Evolutionary conservation across 23 tunicate genomes (phyloP).

Genomic region (Halocynthia aurantium): DNA sequence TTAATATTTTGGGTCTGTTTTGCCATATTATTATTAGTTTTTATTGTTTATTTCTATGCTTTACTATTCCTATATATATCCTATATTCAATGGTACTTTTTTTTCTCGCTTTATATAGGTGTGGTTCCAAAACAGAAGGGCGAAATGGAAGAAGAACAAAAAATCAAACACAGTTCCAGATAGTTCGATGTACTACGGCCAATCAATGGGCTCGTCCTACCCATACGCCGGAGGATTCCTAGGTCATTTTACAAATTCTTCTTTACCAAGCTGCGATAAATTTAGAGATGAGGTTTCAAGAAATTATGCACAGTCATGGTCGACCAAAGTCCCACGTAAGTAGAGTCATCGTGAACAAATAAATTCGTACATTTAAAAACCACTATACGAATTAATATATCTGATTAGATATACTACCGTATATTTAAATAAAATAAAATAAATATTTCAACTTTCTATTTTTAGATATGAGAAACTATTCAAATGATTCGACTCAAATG

Average conservation of each 20-base stretch:
- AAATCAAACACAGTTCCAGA: constrained; percentile 5
- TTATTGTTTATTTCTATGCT: not conserved
- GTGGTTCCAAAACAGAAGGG: constrained; percentile 96
- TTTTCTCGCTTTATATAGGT: constrained; percentile 35
- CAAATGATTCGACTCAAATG: too few species aligned
- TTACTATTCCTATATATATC: not conserved
- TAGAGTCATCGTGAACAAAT: too few species aligned
- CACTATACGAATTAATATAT: too few species aligned
- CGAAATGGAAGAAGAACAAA: constrained; percentile 93
- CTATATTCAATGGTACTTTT: not conserved
- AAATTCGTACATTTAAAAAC: too few species aligned
- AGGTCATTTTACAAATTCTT: not conserved
- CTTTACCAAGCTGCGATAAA: not conserved
- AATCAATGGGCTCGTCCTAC: not conserved
- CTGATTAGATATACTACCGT: too few species aligned
- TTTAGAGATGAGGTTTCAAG: too few species aligned
- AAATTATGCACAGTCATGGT: too few species aligned
- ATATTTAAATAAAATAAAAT: too few species aligned
- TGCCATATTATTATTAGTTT: not conserved
- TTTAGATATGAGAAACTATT: too few species aligned
- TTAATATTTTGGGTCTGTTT: not conserved
- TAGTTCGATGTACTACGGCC: not conserved
- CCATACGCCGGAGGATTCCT: not conserved
- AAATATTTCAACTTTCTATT: too few species aligned
- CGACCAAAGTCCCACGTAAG: too few species aligned